Percentiles rank a stretch among this genome's conserved stretches.
Conservation (phyloP, 2,888 invertebrate genomes). For the Pediacus dermestoides region DNA sequence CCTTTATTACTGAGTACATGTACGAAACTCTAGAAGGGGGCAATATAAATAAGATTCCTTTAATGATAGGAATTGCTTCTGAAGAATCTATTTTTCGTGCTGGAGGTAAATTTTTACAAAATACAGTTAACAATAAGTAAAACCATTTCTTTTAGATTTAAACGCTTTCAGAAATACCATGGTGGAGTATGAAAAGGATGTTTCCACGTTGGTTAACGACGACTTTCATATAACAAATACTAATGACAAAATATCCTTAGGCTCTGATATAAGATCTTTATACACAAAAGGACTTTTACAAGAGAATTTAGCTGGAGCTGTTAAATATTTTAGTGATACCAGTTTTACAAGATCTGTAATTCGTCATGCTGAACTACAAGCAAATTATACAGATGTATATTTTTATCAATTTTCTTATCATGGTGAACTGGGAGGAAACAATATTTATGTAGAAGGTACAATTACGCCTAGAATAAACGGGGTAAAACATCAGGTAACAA, state of each 20-base stretch:
- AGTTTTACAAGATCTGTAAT: not conserved
- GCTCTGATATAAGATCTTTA: conserved; percentile 21
- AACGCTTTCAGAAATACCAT: not conserved
- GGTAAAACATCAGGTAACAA: not conserved
- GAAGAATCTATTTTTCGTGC: conserved; percentile 20
- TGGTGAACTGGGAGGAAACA: conserved; percentile 21
- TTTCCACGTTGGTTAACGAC: not conserved
- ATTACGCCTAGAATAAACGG: conserved; percentile 2
- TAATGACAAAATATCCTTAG: conserved; percentile 11
- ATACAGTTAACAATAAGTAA: too few relatives aligned
- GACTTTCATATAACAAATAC: conserved; percentile 24
- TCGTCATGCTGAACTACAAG: conserved; percentile 17
- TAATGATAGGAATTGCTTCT: conserved; percentile 23
- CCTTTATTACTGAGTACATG: conserved; percentile 21
- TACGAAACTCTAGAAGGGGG: conserved; percentile 22
- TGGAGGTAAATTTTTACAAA: conserved; percentile 13
- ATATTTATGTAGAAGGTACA: conserved; percentile 20
- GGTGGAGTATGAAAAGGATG: not conserved
- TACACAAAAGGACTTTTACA: conserved; percentile 21
- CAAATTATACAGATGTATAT: conserved; percentile 21
- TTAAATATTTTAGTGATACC: conserved; percentile 12
- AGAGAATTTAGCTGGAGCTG: conserved; percentile 16
- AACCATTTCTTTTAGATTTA: not conserved
- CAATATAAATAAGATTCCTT: conserved; percentile 19
- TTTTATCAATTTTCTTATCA: conserved; percentile 31